Base-by-base conservation (phyloP, 2,113 vertebrate genomes). In the Ceuthmochares aereus region DNA sequence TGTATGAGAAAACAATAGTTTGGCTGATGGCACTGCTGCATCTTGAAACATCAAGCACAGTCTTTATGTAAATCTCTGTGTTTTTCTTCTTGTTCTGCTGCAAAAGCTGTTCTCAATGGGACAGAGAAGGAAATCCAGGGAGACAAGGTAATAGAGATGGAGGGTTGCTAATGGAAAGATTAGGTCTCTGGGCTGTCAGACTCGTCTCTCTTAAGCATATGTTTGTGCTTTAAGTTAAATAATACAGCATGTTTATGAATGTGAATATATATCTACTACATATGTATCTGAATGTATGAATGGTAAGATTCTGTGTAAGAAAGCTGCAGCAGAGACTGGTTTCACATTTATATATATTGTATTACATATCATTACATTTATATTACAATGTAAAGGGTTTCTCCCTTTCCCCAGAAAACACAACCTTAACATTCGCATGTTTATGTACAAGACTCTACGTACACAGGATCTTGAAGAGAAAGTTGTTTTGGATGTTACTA, bases 41-140 rank as follows among this genome's bases (percentile, higher is more conserved):
- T 98, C 97, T 97, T 97, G 97, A 97, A 98, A 74, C 92, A 78
- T 93, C 91, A 94, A 89, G 89, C 89, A 25, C 3, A 3, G 83
- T 96, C 95, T 96, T 92, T 96, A 96, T 97, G 96, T 96, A 98
- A 97, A 98, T 98, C 94, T 97, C 68, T 82, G 83, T 80, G 87
- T 86, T 93, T 68, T 91, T 93, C 97, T 97, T 67, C 95, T 63
- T 78, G 75, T 95, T 98, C 95, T 97, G 68, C 94, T 96, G 87
- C 97, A 96, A 95, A 93, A 95, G 90, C 77, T 81, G 23, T 96
- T 95, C 87, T 81, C 82, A 19, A 59, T 67, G 72, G 95, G 97
- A 95, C 97, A 84, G 51, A 52, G 94, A 87, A 97, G 98, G 97
- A 98, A 98, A 98, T 98, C 97, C 96, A 97, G 97, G 76, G 97